These are phyloP conservation scores for Catostylus mosaicus DNA, from an alignment of 30 jellyfish, hydroid and myxozoan species.

Conservation along the genomic window DNA sequence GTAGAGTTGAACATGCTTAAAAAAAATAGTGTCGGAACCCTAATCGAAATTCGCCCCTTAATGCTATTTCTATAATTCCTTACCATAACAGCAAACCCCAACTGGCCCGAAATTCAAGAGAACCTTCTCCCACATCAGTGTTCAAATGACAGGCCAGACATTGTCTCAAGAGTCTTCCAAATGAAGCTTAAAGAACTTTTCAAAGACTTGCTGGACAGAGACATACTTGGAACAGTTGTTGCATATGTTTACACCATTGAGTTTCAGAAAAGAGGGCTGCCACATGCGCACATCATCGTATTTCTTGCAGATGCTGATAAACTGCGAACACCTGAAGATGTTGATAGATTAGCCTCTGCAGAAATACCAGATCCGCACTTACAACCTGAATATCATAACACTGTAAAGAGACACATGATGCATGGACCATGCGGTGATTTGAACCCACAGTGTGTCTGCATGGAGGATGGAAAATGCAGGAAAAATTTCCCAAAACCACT, in stretches of 20 bases:
- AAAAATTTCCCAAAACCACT: neutral
- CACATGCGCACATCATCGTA: too few species aligned
- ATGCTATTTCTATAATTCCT: too few species aligned
- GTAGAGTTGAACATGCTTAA: too few species aligned
- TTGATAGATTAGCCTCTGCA: neutral
- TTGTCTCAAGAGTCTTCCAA: constrained; percentile 52
- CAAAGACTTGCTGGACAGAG: neutral
- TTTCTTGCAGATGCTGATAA: constrained; percentile 19
- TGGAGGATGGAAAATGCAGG: neutral
- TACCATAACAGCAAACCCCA: constrained; percentile 75
- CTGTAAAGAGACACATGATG: neutral
- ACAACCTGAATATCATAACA: neutral
- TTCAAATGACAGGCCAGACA: constrained; percentile 21
- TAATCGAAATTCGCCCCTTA: too few species aligned
- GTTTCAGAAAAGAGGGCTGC: neutral
- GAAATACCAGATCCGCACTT: constrained; percentile 11
- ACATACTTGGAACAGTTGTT: neutral
- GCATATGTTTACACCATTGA: constrained; percentile 4
- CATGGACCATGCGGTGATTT: neutral
- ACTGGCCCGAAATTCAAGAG: constrained; percentile 70
- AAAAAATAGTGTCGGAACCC: too few species aligned
- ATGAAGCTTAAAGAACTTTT: constrained; percentile 8
- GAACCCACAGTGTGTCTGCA: neutral
- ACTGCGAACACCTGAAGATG: constrained; percentile 3
- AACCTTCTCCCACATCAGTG: constrained; percentile 57